Evolutionary conservation across 2,113 vertebrate species (phyloP).

Genomic region (Stegastes partitus): DNA sequence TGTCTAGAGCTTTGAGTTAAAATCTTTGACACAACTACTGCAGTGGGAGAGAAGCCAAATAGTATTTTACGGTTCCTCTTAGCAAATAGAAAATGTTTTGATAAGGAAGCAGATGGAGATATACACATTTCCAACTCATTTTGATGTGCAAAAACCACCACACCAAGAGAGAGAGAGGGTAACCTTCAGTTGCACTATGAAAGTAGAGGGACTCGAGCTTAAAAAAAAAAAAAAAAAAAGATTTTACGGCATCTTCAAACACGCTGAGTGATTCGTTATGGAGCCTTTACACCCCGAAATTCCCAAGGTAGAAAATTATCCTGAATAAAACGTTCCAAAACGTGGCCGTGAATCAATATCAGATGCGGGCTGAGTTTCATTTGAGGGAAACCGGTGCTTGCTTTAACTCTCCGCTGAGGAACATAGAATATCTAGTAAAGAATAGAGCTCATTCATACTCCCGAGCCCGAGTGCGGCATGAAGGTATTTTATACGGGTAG

Average conservation of each 20-base stretch:
- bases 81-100: constrained; percentile 69
- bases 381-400: constrained; percentile 49
- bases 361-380: constrained; percentile 64
- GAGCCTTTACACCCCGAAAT: constrained; percentile 67
- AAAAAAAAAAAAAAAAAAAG: constrained; percentile 42
- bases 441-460: constrained; percentile 61
- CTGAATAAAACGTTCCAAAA: constrained; percentile 70
- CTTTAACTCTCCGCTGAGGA: constrained; percentile 49
- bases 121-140: constrained; percentile 63
- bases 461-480: constrained; percentile 41
- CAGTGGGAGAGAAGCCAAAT: constrained; percentile 59
- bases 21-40: constrained; percentile 46
- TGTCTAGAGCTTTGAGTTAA: constrained; percentile 53
- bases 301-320: constrained; percentile 71
- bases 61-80: constrained; percentile 62
- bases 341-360: constrained; percentile 69
- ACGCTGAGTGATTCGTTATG: constrained; percentile 65
- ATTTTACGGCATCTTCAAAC: constrained; percentile 72
- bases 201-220: constrained; percentile 50
- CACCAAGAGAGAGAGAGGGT: constrained; percentile 53
- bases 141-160: constrained; percentile 59
- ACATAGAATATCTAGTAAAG: constrained; percentile 50
- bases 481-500: constrained; percentile 75
- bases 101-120: constrained; percentile 69
- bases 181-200: constrained; percentile 67